Conservation (phyloP, 2,888 invertebrate genomes). For the Drosophila kambysellisi region DNA sequence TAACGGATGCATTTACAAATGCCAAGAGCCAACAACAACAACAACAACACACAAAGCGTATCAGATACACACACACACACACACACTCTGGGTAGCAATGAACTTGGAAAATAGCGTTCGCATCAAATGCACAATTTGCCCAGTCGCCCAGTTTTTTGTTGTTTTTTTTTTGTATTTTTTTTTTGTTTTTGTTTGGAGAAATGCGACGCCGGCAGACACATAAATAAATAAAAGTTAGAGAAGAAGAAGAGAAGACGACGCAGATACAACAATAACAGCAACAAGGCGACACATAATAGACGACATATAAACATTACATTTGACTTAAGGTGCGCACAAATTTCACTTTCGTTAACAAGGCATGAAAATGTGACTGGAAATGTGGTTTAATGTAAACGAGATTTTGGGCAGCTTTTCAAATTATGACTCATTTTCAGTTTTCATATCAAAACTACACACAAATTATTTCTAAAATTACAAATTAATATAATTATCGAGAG, state of each 20-base stretch:
- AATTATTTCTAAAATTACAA: no score
- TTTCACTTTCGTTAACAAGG: constrained; percentile 64
- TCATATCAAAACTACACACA: background rate
- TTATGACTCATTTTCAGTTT: background rate
- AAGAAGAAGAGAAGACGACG: constrained; percentile 17
- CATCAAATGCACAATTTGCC: constrained; percentile 49
- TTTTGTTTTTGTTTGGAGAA: constrained; percentile 59
- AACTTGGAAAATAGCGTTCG: constrained; percentile 56
- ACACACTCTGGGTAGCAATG: constrained; percentile 62
- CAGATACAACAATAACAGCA: constrained; percentile 9
- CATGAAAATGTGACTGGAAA: constrained; percentile 41
- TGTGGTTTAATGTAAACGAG: constrained; percentile 15
- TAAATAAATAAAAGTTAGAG: constrained; percentile 62
- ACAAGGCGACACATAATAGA: constrained; percentile 37
- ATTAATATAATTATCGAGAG: no score
- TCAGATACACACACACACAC: constrained; percentile 13
- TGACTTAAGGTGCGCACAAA: constrained; percentile 36
- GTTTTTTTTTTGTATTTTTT: constrained; percentile 27
- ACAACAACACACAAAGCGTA: constrained; percentile 9
- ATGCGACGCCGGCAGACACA: constrained; percentile 63
- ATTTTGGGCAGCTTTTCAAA: background rate
- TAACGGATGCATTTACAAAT: constrained; percentile 76
- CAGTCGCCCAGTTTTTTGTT: constrained; percentile 47
- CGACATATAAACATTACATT: constrained; percentile 47
- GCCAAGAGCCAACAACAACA: constrained; percentile 46